Conservation (phyloP, 2,888 invertebrate species). For the Papilio gigon region DNA sequence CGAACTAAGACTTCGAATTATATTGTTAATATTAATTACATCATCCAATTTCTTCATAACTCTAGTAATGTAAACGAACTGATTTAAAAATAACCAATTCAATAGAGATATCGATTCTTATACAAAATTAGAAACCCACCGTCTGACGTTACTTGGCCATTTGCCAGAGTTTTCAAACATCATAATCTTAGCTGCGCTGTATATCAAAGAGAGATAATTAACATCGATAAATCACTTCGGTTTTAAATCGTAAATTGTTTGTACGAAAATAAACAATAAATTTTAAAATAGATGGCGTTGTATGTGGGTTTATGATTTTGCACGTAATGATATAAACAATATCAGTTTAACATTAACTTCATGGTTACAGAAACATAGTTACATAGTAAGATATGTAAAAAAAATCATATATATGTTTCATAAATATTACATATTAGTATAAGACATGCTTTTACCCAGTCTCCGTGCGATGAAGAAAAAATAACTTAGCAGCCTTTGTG, state of each 20-base stretch:
- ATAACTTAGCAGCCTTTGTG: no score
- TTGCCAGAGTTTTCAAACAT: constrained; percentile 31
- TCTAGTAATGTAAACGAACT: neutral
- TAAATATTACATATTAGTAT: no score
- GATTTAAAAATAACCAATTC: neutral
- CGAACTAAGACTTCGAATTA: no score
- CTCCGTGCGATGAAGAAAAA: no score
- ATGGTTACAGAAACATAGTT: neutral
- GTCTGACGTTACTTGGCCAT: constrained; percentile 19
- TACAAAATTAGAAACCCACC: constrained; percentile 1
- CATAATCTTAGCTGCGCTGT: constrained; percentile 14
- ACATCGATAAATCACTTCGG: constrained; percentile 17
- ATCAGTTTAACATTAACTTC: neutral
- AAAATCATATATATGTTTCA: no score
- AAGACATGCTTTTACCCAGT: no score
- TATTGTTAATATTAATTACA: neutral
- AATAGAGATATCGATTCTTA: constrained; percentile 16
- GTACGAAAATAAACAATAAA: constrained; percentile 13
- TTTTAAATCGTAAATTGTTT: constrained; percentile 13
- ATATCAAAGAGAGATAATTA: constrained; percentile 32
- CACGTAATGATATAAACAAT: constrained; percentile 1
- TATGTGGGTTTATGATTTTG: constrained; percentile 2
- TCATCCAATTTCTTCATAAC: neutral
- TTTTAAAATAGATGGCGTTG: constrained; percentile 13
- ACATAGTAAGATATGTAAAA: no score